Base-by-base conservation (phyloP, 2,888 invertebrate genomes). In the Hemicrepidius hirtus region DNA sequence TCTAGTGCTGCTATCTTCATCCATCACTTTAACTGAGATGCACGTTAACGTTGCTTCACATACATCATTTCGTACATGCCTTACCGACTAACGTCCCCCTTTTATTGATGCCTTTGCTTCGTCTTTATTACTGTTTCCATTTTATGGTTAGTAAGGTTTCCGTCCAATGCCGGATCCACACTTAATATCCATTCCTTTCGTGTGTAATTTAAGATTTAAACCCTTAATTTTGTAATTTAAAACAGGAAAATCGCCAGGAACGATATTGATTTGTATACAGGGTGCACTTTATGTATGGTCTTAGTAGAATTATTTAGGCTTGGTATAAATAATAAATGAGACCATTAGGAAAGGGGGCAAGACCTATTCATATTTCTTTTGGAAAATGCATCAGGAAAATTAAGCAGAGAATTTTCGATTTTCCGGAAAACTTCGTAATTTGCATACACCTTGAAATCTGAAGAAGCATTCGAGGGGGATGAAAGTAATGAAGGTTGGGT, bases 401-500 rank as follows among this genome's bases (percentile, higher is more conserved):
- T 66, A 66, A 66, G 41, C 55, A 21, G 3, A 40, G 9, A 63
- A 63, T 32, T 46, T 21, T 28, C 13, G 28, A 46, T 32, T 41
- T 50, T 21, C 55, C 32, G 50, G 1, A 44, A 46, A 46, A 41
- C 40, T 24, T 59, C 44, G 55, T 65, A 68, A 68, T 72, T 72
- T 68, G 57, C 68, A 68, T 72, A 60, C 63, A 68, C 59, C 68
- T 65, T 44, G 64, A 59, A 72, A 46, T 63, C 18, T 40, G 50
- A 49, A 68, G 62, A 55, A 46, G 57, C 35, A 72, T 68, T 63
- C 72, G 63, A 65, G 67, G 49, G 44, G 35, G 57, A 72, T 64
- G 50, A 68, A 64, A 68, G 72, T 72, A 72, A 72, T 72, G 72
- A 72, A 65, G 68, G 64, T 57, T 63, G 68, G 32, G 59, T 68